These are phyloP conservation scores for Clostera curtula DNA, from an alignment of 2,888 invertebrate genomes.

Conservation along the genomic window DNA sequence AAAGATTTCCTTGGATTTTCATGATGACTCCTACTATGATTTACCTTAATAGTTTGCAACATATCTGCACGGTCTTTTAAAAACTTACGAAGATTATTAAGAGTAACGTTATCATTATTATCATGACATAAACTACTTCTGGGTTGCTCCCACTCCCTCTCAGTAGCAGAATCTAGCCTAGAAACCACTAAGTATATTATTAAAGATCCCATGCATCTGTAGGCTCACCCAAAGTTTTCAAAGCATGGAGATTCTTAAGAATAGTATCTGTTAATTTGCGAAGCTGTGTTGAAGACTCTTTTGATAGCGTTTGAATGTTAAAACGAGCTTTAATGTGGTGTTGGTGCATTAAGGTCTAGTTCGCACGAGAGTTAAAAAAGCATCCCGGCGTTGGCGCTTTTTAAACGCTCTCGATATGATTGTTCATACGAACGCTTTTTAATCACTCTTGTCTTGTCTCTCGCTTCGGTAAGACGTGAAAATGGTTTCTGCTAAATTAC, in stretches of 20 bases:
- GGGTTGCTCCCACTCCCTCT: slow-evolving; percentile 2
- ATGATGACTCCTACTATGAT: not conserved
- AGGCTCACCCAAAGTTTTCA: not conserved
- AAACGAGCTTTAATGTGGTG: slow-evolving; percentile 1
- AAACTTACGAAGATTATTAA: not conserved
- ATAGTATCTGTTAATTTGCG: slow-evolving; percentile 1
- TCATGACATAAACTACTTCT: not conserved
- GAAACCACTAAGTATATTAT: slow-evolving; percentile 1
- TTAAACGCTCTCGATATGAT: no score
- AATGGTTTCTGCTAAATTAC: no score
- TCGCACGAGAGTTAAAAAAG: no score
- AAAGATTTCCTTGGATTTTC: not conserved
- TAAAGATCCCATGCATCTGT: not conserved
- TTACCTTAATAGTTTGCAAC: not conserved
- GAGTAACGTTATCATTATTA: not conserved
- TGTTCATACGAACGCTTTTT: no score
- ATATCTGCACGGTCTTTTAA: not conserved
- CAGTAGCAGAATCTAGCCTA: slow-evolving; percentile 1
- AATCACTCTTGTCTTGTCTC: no score
- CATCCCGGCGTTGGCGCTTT: no score
- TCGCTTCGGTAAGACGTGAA: no score
- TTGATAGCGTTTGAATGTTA: not conserved
- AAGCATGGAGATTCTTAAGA: slow-evolving; percentile 1
- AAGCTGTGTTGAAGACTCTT: not conserved
- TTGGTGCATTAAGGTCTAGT: no score